These are phyloP conservation scores for Caranx ignobilis DNA, from an alignment of 2,113 vertebrate genomes.

Conservation along the genomic window DNA sequence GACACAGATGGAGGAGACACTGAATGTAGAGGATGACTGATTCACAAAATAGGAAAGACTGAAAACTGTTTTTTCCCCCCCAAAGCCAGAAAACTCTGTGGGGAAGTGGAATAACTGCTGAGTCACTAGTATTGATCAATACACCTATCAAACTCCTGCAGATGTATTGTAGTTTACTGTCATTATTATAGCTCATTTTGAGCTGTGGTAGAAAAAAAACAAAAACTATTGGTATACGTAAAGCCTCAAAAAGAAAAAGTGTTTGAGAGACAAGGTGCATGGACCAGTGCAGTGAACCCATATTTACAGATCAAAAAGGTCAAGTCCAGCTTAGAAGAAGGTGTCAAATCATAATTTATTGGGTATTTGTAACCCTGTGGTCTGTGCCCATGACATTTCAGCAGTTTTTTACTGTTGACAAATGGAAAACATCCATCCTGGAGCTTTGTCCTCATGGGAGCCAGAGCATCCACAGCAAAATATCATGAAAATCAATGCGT, in stretches of 20 bases:
- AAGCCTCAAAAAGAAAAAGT: not conserved
- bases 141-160: conserved; percentile 29
- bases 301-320: not conserved
- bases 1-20: not conserved
- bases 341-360: not conserved
- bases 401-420: not conserved
- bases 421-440: not conserved
- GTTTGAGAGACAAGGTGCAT: not conserved
- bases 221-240: not conserved
- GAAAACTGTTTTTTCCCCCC: conserved; percentile 5
- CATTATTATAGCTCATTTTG: conserved; percentile 23
- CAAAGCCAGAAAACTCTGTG: conserved; percentile 8
- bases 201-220: not conserved
- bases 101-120: conserved; percentile 20
- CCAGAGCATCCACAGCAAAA: not conserved
- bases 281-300: not conserved
- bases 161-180: conserved; percentile 20
- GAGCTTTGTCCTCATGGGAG: not conserved
- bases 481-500: not conserved
- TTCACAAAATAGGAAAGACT: not conserved
- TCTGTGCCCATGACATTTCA: not conserved
- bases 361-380: not conserved
- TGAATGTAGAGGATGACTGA: not conserved
- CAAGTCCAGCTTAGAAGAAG: not conserved
- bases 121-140: conserved; percentile 39